Evolutionary conservation across 2,797 vertebrate genomes (phyloP), one percentile per base, ranked within the genome.

Genomic region (Fundulus diaphanus): DNA sequence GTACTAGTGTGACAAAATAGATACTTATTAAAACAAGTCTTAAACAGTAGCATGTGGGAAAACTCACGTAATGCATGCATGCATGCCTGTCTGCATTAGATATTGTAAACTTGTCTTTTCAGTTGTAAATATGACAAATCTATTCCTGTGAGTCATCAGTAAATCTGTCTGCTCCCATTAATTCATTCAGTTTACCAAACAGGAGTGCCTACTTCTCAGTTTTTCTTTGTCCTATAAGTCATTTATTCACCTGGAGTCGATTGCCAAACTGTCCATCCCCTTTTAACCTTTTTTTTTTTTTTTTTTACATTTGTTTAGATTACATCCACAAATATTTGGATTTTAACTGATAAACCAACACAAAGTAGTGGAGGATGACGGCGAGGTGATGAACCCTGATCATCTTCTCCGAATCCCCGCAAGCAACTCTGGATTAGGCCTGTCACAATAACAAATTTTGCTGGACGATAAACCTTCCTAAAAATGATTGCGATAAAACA

Each of bases 1-100:
- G 72, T n/a, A 2, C 61, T 61, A 56, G 48, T 68, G 73, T 79
- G 82, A 81, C 65, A 56, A 81, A 61, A 88, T 86, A 48, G 85
- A 85, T 87, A 80, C 87, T 83, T 81, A 89, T 84, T 57, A 80
- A 49, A 57, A 68, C 27, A 52, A 40, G 57, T 78, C n/a, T 74
- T 70, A 67, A 75, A 59, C 81, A 82, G 73, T 80, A 80, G 35
- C 0, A 1, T 68, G 31, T 77, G 65, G 49, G 11, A 73, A 66
- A 3, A 69, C 42, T 35, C 33, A 78, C 37, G 15, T 37, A 42
- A 72, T 31, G 20, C 18, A 31, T 37, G 6, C 71, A 46, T 67
- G 61, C 70, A n/a, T 70, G 56, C 67, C 72, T n/a, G 71, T 65
- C 54, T 78, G 70, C 40, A 77, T 78, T 75, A 31, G 20, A 71